Conservation (phyloP, 1,140 invertebrate genomes). For the Hesperophylax magnus region DNA sequence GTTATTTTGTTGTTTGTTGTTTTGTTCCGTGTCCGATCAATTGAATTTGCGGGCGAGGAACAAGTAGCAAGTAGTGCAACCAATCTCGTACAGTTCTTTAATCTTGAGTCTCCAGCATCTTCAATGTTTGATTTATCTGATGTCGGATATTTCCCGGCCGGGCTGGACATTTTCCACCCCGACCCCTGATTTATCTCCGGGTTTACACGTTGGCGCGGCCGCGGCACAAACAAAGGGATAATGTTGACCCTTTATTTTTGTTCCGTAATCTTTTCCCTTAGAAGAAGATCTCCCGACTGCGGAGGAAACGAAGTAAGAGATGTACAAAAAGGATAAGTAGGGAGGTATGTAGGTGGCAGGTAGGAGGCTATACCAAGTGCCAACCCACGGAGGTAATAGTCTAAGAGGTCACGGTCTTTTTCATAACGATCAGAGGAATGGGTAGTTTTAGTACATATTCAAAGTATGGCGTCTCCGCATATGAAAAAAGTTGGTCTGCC, state of each 20-base stretch:
- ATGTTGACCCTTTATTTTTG: conserved; percentile 7
- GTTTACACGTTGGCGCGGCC: neutral
- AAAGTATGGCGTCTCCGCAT: too few relatives aligned
- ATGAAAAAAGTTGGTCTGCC: too few relatives aligned
- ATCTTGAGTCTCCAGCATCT: neutral
- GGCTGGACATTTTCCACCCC: neutral
- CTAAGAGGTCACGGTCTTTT: too few relatives aligned
- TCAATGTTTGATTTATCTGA: conserved; percentile 22
- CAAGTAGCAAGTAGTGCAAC: too few relatives aligned
- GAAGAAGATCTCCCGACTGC: conserved; percentile 1
- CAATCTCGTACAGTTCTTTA: too few relatives aligned
- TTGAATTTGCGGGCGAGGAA: too few relatives aligned
- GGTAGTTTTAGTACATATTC: too few relatives aligned
- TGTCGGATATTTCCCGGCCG: conserved; percentile 17
- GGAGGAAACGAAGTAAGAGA: neutral
- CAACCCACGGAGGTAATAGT: too few relatives aligned
- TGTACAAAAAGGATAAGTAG: neutral
- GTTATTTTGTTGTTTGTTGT: too few relatives aligned
- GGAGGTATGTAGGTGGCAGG: neutral
- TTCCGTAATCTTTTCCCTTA: conserved; percentile 15
- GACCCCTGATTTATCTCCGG: conserved; percentile 18
- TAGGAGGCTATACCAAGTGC: neutral
- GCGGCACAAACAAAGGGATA: conserved; percentile 25
- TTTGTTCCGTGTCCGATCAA: too few relatives aligned
- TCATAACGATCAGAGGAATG: too few relatives aligned